Evolutionary conservation across 2,113 vertebrate genomes (phyloP), one percentile per base, ranked within the genome.

Genomic region (Calidris pugnax): DNA sequence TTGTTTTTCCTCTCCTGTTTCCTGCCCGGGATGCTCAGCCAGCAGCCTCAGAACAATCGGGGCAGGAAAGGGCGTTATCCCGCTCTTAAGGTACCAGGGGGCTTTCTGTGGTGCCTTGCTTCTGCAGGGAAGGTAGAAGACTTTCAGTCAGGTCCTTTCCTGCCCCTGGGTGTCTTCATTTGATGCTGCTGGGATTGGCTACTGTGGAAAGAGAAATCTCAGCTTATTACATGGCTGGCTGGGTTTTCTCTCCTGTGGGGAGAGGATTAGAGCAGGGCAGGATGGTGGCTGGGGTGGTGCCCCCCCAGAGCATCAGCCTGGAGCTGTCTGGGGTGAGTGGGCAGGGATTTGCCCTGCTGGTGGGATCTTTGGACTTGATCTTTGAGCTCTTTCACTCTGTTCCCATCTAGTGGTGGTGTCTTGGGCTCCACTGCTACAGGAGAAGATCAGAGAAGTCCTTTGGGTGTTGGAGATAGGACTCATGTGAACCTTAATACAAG

Each of bases 81-180:
- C 14, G 10, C 63, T 5, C 8, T 18, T 8, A 30, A 45, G 82
- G 87, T 76, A 39, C 43, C 69, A 0, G 0, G 5, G 60, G 23
- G 47, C 43, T 78, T 50, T 43, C 69, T 63, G 68, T 1, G 0
- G 18, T 6, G 37, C 48, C 32, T 50, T 27, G 33, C n/a, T 90
- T 41, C 48, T 17, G 11, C 43, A 6, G 39, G 62, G 22, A 74
- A 53, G 33, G 57, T 30, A 20, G 28, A 75, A 32, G 28, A 41
- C 51, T 56, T 66, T 16, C n/a, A 69, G 19, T 5, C 74, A 62
- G 35, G 3, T 67, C 41, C 43, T 67, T 16, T 67, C 28, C n/a
- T 35, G 64, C 56, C 30, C 4, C 2, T 0, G 2, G 56, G 5
- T 1, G 0, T 55, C 28, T 45, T 4, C 0, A 21, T 53, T 71